Percentiles rank a stretch among this genome's conserved stretches.
phyloP scores from a whole-genome alignment of 1,140 invertebrate species.

The Ectropis grisescens region DNA sequence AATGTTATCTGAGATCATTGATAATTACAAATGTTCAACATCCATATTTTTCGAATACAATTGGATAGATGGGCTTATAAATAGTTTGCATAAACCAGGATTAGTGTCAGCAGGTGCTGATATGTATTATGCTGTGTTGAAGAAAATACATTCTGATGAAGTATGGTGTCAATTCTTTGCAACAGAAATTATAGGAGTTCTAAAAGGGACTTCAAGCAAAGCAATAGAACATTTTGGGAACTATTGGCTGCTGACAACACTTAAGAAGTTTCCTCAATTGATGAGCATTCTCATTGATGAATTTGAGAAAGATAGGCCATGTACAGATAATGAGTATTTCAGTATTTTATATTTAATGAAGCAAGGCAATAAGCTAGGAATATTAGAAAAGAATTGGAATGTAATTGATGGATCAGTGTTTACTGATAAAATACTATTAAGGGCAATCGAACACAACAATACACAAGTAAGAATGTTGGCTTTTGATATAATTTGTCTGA shows the following conservation, averaged over 20 bases:
- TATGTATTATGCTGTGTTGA: slow-evolving; percentile 56
- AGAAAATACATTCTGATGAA: slow-evolving; percentile 30
- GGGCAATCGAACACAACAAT: slow-evolving; percentile 30
- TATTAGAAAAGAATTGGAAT: slow-evolving; percentile 27
- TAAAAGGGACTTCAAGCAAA: slow-evolving; percentile 23
- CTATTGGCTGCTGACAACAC: slow-evolving; percentile 54
- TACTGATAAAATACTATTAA: slow-evolving; percentile 15
- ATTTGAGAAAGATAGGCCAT: slow-evolving; percentile 15
- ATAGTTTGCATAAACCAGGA: slow-evolving; percentile 50
- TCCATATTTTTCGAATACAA: slow-evolving; percentile 12
- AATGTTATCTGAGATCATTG: slow-evolving; percentile 53
- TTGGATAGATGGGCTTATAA: slow-evolving; percentile 42
- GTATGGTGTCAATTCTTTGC: slow-evolving; percentile 46
- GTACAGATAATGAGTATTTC: slow-evolving; percentile 28
- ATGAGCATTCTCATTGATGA: slow-evolving; percentile 22
- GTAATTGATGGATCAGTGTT: slow-evolving; percentile 4
- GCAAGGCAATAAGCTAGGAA: slow-evolving; percentile 45
- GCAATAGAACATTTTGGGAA: slow-evolving; percentile 53
- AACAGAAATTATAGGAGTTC: slow-evolving; percentile 20
- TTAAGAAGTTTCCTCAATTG: slow-evolving; percentile 50
- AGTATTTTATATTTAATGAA: slow-evolving; percentile 40
- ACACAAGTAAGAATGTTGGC: slow-evolving; percentile 38
- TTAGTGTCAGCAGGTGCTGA: slow-evolving; percentile 60
- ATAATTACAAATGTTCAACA: slow-evolving; percentile 19
- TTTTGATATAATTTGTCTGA: slow-evolving; percentile 52